Evolutionary conservation across 2,888 invertebrate species (phyloP).

Genomic region (Ectemnius cavifrons): DNA sequence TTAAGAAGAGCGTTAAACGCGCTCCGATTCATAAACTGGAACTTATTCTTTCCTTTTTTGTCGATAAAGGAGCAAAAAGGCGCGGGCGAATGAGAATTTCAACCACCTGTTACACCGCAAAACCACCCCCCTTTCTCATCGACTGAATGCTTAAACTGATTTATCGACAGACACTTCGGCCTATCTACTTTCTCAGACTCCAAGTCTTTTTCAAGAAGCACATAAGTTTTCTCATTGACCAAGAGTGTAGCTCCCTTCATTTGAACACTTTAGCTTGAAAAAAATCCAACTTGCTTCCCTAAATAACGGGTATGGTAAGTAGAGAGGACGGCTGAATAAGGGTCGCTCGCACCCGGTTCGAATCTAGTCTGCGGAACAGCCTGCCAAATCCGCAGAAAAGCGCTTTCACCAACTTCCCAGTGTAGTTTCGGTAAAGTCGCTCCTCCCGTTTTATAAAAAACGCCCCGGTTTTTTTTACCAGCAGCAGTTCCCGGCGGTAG

Average conservation of each 20-base stretch:
- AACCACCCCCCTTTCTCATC: slow-evolving; percentile 68
- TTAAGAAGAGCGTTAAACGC: slow-evolving; percentile 75
- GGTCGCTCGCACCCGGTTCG: too few species aligned
- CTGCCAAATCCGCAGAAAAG: too few species aligned
- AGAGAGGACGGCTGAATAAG: too few species aligned
- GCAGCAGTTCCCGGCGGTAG: slow-evolving; percentile 12
- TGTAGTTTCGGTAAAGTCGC: slow-evolving; percentile 1
- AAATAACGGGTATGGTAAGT: too few species aligned
- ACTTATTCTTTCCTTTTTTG: slow-evolving; percentile 74
- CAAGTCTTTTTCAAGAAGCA: slow-evolving; percentile 46
- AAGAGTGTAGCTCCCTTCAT: slow-evolving; percentile 15
- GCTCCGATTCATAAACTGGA: slow-evolving; percentile 73
- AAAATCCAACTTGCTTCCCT: too few species aligned
- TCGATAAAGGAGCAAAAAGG: slow-evolving; percentile 75
- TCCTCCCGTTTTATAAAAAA: slow-evolving; percentile 26
- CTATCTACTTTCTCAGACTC: slow-evolving; percentile 42
- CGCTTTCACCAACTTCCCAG: too few species aligned
- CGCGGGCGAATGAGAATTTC: slow-evolving; percentile 72
- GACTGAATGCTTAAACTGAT: slow-evolving; percentile 72
- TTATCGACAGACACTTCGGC: slow-evolving; percentile 72
- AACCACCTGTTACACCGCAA: slow-evolving; percentile 76
- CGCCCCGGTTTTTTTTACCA: slow-evolving; percentile 21
- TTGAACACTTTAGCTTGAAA: background rate
- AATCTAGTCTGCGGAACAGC: too few species aligned
- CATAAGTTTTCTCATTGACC: slow-evolving; percentile 14